Evolutionary conservation across 2,113 vertebrate species (phyloP).

Genomic region (Erinaceus europaeus): DNA sequence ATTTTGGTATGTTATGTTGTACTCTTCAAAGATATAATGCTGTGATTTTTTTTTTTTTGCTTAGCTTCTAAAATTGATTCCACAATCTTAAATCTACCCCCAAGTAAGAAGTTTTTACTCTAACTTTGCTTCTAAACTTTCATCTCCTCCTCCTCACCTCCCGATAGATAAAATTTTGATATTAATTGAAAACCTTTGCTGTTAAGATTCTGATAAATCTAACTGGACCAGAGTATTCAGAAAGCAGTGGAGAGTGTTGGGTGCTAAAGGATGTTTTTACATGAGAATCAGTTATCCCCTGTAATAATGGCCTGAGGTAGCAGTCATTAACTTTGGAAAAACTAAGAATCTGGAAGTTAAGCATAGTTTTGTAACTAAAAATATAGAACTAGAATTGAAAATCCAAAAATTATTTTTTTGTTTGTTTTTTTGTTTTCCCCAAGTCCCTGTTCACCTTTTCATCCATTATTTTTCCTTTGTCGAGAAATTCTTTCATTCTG

Average conservation of each 20-base stretch:
- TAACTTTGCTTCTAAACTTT: neutral
- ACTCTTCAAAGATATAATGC: neutral
- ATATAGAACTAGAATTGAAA: neutral
- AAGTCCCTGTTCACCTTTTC: too few species aligned
- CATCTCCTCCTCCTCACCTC: neutral
- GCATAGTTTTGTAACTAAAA: neutral
- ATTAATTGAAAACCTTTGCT: neutral
- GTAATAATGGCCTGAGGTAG: neutral
- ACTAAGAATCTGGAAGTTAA: neutral
- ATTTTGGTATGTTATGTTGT: neutral
- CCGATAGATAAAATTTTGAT: conserved; percentile 3
- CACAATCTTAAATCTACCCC: neutral
- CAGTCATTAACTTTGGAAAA: neutral
- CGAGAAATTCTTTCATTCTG: neutral
- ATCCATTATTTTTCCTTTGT: neutral
- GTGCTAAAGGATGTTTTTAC: neutral
- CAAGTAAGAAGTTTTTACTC: neutral
- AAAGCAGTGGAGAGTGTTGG: neutral
- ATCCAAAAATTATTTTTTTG: neutral
- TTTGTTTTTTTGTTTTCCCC: neutral
- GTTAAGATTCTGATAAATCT: conserved; percentile 23
- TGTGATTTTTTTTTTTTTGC: too few species aligned
- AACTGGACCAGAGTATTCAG: neutral
- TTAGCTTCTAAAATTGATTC: conserved; percentile 4
- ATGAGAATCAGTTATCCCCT: neutral